Evolutionary conservation across 2,888 invertebrate species (phyloP), one percentile per base, ranked within the genome.

Genomic region (Drosophila yooni): DNA sequence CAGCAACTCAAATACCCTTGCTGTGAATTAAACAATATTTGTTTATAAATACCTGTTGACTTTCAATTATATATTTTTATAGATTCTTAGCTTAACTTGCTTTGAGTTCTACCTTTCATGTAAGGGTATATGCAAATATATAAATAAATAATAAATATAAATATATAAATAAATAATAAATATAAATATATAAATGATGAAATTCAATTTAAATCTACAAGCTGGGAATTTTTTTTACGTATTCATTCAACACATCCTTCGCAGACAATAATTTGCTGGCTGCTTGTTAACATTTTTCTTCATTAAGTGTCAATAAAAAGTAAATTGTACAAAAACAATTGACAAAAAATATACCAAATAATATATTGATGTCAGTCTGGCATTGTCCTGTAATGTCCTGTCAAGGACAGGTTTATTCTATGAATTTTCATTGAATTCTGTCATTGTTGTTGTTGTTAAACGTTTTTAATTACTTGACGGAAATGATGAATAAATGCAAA

Each of bases 401-500:
- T 48, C 48, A 53, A 11, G 48, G 65, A 48, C 74, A 58, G 57
- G 6, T 36, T 54, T 74, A 64, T 65, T 46, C 36, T 57, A 56
- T 74, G 52, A 50, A 68, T 65, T 62, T 60, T 34, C 52, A 65
- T 51, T 58, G 36, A 27, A 50, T 56, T 60, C 21, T 7, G 43
- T 34, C 15, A 3, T 8, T 43, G 40, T 27, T 58, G n/a, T 48
- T 50, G 48, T 10, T 21, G 53, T 31, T 25, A 31, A 36, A 38
- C 58, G 67, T 59, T 82, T 79, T 82, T 82, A 82, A 82, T 82
- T 76, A 79, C 85, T 75, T 82, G 76, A 56, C 76, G 79, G 74
- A 72, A 70, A 69, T 69, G 43, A 64, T 57, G 62, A 25, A 18
- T 25, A 70, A 60, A 40, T 56, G 60, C 65, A 52, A 48, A 59